These are phyloP conservation scores for Scolopax rusticola DNA, from an alignment of 2,797 vertebrate species.

Conservation along the genomic window DNA sequence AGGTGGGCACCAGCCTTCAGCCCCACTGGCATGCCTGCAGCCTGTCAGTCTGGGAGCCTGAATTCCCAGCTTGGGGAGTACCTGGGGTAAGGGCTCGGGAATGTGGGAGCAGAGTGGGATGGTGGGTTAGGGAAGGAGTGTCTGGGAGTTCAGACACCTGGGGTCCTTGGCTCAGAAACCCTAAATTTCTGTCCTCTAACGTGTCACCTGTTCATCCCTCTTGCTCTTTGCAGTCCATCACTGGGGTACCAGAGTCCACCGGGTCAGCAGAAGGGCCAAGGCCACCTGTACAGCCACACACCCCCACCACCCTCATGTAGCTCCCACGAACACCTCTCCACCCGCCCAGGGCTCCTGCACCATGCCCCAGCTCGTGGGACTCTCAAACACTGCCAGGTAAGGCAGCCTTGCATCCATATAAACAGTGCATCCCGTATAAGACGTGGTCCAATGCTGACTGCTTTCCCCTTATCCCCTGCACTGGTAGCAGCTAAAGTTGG, in stretches of 20 bases:
- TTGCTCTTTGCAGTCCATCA: slow-evolving; percentile 80
- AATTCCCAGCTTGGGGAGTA: not conserved
- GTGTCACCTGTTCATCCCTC: not conserved
- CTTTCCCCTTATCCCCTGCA: not conserved
- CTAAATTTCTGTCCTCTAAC: accelerated
- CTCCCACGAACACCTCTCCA: slow-evolving; percentile 71
- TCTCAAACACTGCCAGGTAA: slow-evolving; percentile 88
- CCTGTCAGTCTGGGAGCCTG: not conserved
- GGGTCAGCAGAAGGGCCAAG: slow-evolving; percentile 87
- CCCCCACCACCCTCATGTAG: slow-evolving; percentile 52
- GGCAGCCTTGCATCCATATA: not conserved
- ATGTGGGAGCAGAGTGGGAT: not conserved
- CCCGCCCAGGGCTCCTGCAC: slow-evolving; percentile 64
- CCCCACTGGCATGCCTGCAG: not conserved
- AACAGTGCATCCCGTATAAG: accelerated
- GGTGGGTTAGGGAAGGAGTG: not conserved
- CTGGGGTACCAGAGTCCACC: slow-evolving; percentile 88
- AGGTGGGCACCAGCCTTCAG: slow-evolving; percentile 80
- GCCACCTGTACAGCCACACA: slow-evolving; percentile 81
- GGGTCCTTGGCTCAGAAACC: not conserved
- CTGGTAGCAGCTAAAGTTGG: slow-evolving; percentile 88
- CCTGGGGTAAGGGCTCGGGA: not conserved
- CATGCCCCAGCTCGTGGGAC: slow-evolving; percentile 72
- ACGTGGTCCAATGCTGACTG: accelerated
- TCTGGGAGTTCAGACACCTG: not conserved